Conservation (phyloP, 2,797 vertebrate species). For the Sciurus vulgaris region DNA sequence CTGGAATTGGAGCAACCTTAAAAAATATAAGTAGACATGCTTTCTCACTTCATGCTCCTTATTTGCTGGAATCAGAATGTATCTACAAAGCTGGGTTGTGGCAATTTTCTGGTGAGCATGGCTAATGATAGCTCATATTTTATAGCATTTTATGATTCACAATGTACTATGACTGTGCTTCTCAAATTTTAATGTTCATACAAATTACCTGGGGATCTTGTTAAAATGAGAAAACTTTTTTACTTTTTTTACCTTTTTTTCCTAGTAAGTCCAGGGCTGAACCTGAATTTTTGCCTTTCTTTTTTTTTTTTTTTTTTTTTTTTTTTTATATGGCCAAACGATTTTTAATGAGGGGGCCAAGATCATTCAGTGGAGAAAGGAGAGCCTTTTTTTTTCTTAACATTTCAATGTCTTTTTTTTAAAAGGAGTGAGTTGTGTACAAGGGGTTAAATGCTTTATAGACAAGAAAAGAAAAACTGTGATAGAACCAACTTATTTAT, state of each 20-base stretch:
- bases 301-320: too few relatives aligned
- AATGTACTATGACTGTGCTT: background rate
- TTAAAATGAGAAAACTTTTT: background rate
- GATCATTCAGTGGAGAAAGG: too few relatives aligned
- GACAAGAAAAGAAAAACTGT: conserved; percentile 95
- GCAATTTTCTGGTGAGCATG: background rate
- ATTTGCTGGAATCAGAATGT: background rate
- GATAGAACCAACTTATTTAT: too few relatives aligned
- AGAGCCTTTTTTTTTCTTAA: too few relatives aligned
- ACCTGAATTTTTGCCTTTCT: background rate
- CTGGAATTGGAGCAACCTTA: conserved; percentile 9
- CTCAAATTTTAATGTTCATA: background rate
- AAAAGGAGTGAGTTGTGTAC: background rate
- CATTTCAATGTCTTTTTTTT: too few relatives aligned
- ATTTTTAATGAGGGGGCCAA: too few relatives aligned
- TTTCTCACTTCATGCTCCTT: background rate
- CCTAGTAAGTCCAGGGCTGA: background rate
- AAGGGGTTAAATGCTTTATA: conserved; percentile 96
- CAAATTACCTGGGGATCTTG: background rate
- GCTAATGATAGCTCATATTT: conserved; percentile 10
- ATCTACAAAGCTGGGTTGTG: background rate
- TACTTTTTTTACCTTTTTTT: background rate
- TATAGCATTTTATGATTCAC: conserved; percentile 48
- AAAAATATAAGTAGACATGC: background rate
- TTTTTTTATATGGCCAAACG: too few relatives aligned